Conservation (phyloP, 2,888 invertebrate species). For the Tortricodes alternella region DNA sequence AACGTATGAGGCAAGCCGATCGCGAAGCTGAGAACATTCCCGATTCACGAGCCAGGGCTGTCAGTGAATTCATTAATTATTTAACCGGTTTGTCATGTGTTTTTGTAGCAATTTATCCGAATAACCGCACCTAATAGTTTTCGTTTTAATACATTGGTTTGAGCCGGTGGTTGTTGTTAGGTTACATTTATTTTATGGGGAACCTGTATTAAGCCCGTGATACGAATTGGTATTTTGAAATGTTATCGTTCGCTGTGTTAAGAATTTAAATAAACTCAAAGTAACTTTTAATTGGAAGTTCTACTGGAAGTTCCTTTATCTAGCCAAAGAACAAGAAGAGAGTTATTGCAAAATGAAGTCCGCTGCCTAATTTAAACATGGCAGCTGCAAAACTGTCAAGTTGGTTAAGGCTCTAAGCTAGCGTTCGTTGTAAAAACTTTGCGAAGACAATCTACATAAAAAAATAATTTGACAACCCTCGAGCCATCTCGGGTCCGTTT, state of each 20-base stretch:
- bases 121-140: slow-evolving; percentile 13
- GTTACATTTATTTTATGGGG: no score
- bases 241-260: no score
- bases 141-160: slow-evolving; percentile 2
- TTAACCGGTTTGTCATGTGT: slow-evolving; percentile 35
- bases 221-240: no score
- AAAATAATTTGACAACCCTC: slow-evolving; percentile 56
- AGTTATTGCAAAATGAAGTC: slow-evolving; percentile 50
- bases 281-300: no score
- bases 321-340: no score
- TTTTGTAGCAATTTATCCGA: slow-evolving; percentile 28
- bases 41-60: slow-evolving; percentile 47
- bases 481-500: slow-evolving; percentile 39
- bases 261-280: no score
- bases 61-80: slow-evolving; percentile 31
- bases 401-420: slow-evolving; percentile 47
- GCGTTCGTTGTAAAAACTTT: slow-evolving; percentile 53
- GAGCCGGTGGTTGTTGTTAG: not conserved
- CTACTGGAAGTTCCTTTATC: no score
- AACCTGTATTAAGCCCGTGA: no score
- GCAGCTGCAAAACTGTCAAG: slow-evolving; percentile 48
- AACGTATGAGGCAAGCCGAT: slow-evolving; percentile 55
- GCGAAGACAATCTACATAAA: slow-evolving; percentile 61
- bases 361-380: slow-evolving; percentile 48
- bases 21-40: slow-evolving; percentile 48